These are phyloP conservation scores for Eurytemora carolleeae DNA, from an alignment of 1,140 invertebrate genomes.

Conservation along the genomic window DNA sequence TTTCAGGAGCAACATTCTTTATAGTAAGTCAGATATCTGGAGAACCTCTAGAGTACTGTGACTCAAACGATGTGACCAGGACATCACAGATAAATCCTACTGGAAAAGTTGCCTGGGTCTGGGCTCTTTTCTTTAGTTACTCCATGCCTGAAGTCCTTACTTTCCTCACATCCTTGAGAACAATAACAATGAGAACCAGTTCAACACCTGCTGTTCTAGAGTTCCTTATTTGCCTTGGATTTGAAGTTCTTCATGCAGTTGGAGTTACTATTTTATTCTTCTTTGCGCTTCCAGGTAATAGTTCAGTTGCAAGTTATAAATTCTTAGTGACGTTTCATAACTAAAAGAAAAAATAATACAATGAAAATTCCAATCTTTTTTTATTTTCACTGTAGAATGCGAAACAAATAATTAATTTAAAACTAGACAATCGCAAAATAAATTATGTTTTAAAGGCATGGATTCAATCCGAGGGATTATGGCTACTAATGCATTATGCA, in stretches of 20 bases:
- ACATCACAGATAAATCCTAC: not conserved
- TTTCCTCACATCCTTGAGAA: not conserved
- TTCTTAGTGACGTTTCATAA: not conserved
- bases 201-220: not conserved
- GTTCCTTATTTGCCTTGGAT: not conserved
- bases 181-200: not conserved
- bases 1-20: not conserved
- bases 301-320: not conserved
- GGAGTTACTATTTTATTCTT: conserved; percentile 66
- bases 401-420: too few species aligned
- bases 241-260: conserved; percentile 60
- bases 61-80: not conserved
- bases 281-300: conserved; percentile 46
- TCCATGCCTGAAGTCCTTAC: not conserved
- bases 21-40: not conserved
- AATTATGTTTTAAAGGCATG: too few species aligned
- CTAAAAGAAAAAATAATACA: not conserved
- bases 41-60: not conserved
- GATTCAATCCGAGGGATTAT: not conserved
- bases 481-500: not conserved
- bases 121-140: not conserved
- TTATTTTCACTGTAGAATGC: too few species aligned
- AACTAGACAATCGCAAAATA: too few species aligned
- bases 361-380: not conserved
- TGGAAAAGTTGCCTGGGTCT: not conserved